Percentiles rank a stretch among this genome's conserved stretches.
Conservation (phyloP, 2,113 vertebrate genomes). For the Megaptera novaeangliae region DNA sequence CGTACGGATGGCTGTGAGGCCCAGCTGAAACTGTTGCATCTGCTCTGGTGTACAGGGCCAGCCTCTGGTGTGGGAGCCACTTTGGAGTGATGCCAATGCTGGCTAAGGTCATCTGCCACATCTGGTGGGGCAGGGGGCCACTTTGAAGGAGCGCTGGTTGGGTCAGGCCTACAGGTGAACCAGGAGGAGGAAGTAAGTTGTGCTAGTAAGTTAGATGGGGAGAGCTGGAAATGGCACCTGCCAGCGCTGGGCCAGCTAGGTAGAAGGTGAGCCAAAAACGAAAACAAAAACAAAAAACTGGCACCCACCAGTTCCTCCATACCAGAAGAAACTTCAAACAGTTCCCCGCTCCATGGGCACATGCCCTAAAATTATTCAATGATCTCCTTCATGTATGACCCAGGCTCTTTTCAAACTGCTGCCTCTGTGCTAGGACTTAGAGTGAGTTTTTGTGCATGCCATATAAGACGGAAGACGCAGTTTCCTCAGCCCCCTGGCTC, state of each 20-base stretch:
- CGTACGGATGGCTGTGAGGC: not conserved
- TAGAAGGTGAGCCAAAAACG: not conserved
- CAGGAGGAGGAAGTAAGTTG: not conserved
- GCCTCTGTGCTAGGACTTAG: not conserved
- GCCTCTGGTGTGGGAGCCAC: not conserved
- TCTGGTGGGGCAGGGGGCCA: not conserved
- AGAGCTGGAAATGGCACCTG: not conserved
- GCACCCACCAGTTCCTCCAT: not conserved
- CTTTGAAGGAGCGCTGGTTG: not conserved
- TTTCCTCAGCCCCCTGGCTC: not conserved
- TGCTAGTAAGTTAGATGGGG: not conserved
- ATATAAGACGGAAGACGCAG: not conserved
- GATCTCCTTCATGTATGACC: not conserved
- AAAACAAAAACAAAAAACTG: not conserved
- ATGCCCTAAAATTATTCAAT: not conserved
- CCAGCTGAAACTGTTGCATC: not conserved
- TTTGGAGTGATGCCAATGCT: not conserved
- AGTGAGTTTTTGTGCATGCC: not conserved
- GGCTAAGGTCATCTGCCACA: not conserved
- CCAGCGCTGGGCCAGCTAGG: not conserved
- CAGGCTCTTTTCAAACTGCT: not conserved
- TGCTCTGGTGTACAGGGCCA: not conserved
- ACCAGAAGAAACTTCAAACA: not conserved
- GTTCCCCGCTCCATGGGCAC: not conserved
- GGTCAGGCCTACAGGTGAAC: not conserved